phyloP scores from a whole-genome alignment of 2,888 invertebrate genomes.

The Acrobasis repandana region DNA sequence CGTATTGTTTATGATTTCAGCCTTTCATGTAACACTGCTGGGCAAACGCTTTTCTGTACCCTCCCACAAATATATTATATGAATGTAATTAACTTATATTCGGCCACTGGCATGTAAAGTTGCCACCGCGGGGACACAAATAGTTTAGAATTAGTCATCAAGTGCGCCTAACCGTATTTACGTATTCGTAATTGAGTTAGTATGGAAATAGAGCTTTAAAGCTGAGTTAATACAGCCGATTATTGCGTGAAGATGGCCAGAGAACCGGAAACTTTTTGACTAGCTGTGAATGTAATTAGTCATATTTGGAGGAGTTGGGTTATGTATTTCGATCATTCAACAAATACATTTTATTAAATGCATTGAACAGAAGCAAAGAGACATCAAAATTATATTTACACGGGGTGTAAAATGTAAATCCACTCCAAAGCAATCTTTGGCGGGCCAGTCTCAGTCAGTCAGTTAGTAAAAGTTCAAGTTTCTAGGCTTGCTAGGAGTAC shows the following conservation, averaged over 20 bases:
- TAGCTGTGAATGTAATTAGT: slow-evolving; percentile 9
- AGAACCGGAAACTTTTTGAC: neutral
- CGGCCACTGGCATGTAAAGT: slow-evolving; percentile 25
- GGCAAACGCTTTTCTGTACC: too few species aligned
- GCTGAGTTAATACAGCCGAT: neutral
- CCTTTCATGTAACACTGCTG: neutral
- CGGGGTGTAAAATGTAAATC: too few species aligned
- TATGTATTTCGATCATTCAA: neutral
- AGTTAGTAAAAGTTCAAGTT: too few species aligned
- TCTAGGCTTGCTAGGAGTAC: too few species aligned
- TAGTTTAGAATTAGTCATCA: slow-evolving; percentile 61
- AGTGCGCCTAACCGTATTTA: slow-evolving; percentile 22
- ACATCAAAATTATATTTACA: too few species aligned
- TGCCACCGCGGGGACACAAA: slow-evolving; percentile 48
- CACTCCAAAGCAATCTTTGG: too few species aligned
- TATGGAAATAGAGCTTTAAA: slow-evolving; percentile 1
- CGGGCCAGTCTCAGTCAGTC: too few species aligned
- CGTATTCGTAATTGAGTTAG: neutral
- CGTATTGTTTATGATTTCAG: too few species aligned
- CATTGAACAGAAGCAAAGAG: neutral
- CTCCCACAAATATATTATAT: too few species aligned
- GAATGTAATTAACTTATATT: slow-evolving; percentile 10
- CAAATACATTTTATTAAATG: neutral
- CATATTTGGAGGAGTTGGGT: slow-evolving; percentile 4
- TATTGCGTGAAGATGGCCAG: neutral